These are phyloP conservation scores for Hedya salicella DNA, from an alignment of 2,888 invertebrate species.

Conservation along the genomic window DNA sequence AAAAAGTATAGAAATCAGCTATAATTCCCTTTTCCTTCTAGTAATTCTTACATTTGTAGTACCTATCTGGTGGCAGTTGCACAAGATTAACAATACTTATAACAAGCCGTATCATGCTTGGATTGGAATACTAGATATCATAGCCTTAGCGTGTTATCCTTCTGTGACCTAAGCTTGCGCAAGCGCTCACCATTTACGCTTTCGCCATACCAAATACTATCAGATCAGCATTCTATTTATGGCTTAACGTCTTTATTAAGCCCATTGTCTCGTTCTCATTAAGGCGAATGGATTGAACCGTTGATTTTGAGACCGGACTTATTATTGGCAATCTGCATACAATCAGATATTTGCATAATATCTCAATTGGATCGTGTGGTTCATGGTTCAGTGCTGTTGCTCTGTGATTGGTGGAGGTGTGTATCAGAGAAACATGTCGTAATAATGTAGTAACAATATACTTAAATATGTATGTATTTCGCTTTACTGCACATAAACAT, in stretches of 20 bases:
- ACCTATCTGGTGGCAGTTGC: no score
- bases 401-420: conserved; percentile 24
- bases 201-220: conserved; percentile 57
- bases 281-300: conserved; percentile 76
- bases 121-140: neutral
- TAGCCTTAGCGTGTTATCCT: neutral
- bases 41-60: no score
- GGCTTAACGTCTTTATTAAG: conserved; percentile 79
- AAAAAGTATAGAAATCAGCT: no score
- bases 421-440: neutral
- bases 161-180: conserved; percentile 23
- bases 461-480: no score
- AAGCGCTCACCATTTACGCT: conserved; percentile 29
- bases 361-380: conserved; percentile 78
- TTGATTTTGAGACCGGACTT: conserved; percentile 69
- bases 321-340: conserved; percentile 83
- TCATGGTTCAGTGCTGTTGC: conserved; percentile 23
- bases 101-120: no score
- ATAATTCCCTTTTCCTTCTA: no score
- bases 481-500: no score
- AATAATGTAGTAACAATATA: neutral
- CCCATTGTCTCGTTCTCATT: conserved; percentile 79
- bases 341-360: conserved; percentile 83
- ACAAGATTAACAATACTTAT: no score
- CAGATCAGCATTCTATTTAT: conserved; percentile 64